phyloP scores from a whole-genome alignment of 2,888 invertebrate genomes.

The Cinara cedri region DNA sequence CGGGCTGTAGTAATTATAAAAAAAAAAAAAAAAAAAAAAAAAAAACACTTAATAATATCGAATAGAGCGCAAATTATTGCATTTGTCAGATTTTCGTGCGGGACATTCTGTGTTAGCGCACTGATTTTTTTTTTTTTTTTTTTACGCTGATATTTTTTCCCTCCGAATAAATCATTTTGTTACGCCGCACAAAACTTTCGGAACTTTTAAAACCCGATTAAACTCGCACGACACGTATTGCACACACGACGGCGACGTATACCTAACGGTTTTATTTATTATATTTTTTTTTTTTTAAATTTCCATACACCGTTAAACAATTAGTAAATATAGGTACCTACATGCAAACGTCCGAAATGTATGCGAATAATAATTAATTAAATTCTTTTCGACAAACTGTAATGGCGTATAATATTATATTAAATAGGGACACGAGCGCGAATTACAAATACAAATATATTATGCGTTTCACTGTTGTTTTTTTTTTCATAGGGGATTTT shows the following conservation, averaged over 20 bases:
- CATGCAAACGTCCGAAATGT: not conserved
- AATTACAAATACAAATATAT: not conserved
- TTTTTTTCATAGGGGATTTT: too few species aligned
- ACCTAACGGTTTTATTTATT: too few species aligned
- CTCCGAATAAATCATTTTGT: constrained; percentile 7
- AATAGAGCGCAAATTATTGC: too few species aligned
- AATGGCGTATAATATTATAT: not conserved
- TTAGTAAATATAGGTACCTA: not conserved
- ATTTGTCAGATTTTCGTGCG: too few species aligned
- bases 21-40: too few species aligned
- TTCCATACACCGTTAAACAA: not conserved
- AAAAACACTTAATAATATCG: too few species aligned
- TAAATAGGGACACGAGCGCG: not conserved
- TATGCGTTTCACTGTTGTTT: not conserved
- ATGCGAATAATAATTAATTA: not conserved
- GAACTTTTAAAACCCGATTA: constrained; percentile 14
- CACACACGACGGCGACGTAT: too few species aligned
- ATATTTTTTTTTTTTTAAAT: constrained; percentile 30
- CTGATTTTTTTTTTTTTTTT: not conserved
- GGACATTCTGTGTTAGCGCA: too few species aligned
- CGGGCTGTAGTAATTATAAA: too few species aligned
- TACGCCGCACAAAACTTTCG: not conserved
- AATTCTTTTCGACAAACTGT: not conserved
- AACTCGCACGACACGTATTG: not conserved
- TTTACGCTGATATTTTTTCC: not conserved